Percentiles rank a stretch among this genome's conserved stretches.
These are phyloP conservation scores for Pempheris klunzingeri DNA, from an alignment of 2,797 vertebrate genomes.

Conservation along the genomic window DNA sequence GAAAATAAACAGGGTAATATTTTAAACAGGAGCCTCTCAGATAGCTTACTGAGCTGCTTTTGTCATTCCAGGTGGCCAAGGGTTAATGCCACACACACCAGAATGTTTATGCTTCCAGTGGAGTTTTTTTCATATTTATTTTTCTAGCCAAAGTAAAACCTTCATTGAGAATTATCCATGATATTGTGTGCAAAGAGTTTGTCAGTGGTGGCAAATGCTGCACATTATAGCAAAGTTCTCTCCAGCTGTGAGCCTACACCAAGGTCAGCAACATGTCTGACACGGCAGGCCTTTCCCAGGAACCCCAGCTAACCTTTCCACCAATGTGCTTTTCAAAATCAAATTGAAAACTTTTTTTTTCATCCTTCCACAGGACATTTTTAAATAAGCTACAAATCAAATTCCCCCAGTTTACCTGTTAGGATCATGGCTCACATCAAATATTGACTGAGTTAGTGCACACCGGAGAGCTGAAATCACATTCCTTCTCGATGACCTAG, in stretches of 20 bases:
- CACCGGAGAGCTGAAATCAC: constrained; percentile 27
- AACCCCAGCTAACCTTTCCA: constrained; percentile 27
- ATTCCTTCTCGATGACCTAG: constrained; percentile 40
- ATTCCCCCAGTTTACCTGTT: constrained; percentile 41
- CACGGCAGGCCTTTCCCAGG: constrained; percentile 31
- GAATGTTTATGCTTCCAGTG: constrained; percentile 40
- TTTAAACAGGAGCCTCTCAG: constrained; percentile 56
- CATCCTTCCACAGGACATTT: constrained; percentile 29
- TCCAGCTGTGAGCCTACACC: constrained; percentile 21
- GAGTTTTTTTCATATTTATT: constrained; percentile 72
- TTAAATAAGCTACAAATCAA: constrained; percentile 47
- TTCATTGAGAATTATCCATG: constrained; percentile 47
- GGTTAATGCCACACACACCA: constrained; percentile 66
- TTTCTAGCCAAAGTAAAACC: constrained; percentile 61
- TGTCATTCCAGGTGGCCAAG: constrained; percentile 63
- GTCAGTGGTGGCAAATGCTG: constrained; percentile 27
- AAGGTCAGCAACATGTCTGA: constrained; percentile 36
- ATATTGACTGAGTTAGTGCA: constrained; percentile 25
- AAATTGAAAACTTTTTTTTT: constrained; percentile 35
- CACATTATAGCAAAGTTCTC: constrained; percentile 14
- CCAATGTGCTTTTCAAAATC: constrained; percentile 32
- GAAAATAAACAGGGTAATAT: constrained; percentile 75
- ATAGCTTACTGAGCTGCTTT: constrained; percentile 42
- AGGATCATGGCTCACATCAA: constrained; percentile 43
- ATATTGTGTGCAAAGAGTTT: constrained; percentile 44